Percentiles rank a stretch among this genome's conserved stretches.
Evolutionary conservation across 2,888 invertebrate species (phyloP).

Genomic region (Oscheius sp.): DNA sequence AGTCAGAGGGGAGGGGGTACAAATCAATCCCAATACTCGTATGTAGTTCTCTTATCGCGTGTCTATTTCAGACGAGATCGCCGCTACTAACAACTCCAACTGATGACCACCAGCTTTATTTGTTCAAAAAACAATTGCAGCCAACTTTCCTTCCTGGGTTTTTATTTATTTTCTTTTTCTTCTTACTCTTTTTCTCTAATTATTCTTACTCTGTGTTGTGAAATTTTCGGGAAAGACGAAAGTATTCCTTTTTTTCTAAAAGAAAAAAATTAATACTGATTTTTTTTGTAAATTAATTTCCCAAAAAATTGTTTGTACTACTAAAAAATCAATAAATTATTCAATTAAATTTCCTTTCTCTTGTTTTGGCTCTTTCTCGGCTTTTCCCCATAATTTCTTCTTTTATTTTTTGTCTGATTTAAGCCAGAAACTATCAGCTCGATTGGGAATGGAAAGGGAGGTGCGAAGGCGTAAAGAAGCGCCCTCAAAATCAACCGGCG

Average conservation of each 20-base stretch:
- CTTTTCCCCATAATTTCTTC: background rate
- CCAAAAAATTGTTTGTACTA: background rate
- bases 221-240: background rate
- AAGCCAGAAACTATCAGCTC: no score
- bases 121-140: no score
- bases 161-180: no score
- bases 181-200: no score
- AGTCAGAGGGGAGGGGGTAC: no score
- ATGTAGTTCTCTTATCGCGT: background rate
- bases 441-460: constrained; percentile 17
- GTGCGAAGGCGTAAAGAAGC: constrained; percentile 25
- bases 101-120: background rate
- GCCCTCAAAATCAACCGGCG: background rate
- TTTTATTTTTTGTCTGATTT: background rate
- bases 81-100: constrained; percentile 16
- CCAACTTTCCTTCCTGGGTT: background rate
- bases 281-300: background rate
- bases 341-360: no score
- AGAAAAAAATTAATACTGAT: no score
- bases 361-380: background rate
- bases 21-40: background rate
- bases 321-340: background rate
- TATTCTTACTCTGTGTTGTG: constrained; percentile 3
- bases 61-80: constrained; percentile 31
- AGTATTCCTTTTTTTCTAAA: no score